Base-by-base conservation (phyloP, 37 sponge, comb jelly and placozoan genomes). In the Bolinopsis microptera region DNA sequence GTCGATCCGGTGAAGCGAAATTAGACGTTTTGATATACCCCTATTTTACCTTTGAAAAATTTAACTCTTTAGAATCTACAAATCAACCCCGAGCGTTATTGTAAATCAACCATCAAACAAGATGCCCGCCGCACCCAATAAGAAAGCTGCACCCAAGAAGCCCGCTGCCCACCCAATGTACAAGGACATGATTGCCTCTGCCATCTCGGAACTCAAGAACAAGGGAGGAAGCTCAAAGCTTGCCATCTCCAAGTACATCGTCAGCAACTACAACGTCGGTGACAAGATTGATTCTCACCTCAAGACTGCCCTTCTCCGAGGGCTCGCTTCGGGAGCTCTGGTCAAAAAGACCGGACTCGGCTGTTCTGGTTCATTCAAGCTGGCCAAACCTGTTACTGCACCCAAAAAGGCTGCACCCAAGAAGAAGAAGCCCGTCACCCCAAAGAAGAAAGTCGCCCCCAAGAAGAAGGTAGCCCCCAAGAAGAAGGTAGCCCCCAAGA, bases 161-260 rank as follows among this genome's bases (percentile, higher is more conserved):
- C 77, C 96, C 22, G 94, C 97, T 5, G 83, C 28, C 3, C 97
- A 97, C 38, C 98, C 98, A 24, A 82, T 94, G 38, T 98, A 97
- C 94, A 83, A 72, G 30, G 97, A 96, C 48, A 97, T 98, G 97
- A 93, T 98, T 69, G 75, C 0, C 21, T 94, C 94, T 24, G 96
- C 98, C 41, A 94, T 98, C 74, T 32, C 33, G 24, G 38, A 92
- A 1, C 93, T 97, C 38, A 95, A 94, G 83, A 96, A 96, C 27
- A 93, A 97, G 24, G 77, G 69, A 16, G 98, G 98, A 0, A 95
- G 96, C 38, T 95, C 96, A 21, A 94, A 96, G 24, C 97, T 96
- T 38, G 93, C 94, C 38, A 98, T 98, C 94, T 1, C 88, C 92
- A 98, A 97, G 95, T 96, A 97, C 97, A 95, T 98, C 94, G 27